Conservation (phyloP, 2,797 vertebrate genomes). For the Sebastes matsubarae region DNA sequence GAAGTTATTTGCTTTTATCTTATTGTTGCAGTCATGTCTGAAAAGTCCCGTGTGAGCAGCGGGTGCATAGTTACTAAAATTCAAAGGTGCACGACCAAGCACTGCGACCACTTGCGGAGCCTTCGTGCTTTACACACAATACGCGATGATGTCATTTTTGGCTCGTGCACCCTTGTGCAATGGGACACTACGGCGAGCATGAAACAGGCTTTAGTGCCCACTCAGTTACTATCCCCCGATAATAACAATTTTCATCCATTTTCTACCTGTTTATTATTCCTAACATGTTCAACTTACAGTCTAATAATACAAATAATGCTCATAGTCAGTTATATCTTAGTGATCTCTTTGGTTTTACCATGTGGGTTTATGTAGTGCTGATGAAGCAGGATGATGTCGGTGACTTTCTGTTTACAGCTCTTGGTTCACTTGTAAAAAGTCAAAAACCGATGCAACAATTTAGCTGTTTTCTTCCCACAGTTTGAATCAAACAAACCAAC, state of each 20-base stretch:
- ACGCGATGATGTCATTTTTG: no score
- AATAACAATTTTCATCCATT: not conserved
- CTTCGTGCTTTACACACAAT: no score
- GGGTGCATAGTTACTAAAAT: no score
- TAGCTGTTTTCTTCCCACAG: not conserved
- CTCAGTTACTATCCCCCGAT: no score
- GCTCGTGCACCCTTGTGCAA: rapidly evolving
- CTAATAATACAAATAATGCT: not conserved
- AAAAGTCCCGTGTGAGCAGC: no score
- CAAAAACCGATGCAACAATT: not conserved
- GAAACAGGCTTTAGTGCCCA: no score
- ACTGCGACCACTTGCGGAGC: no score
- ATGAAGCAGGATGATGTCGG: not conserved
- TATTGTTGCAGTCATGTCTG: no score
- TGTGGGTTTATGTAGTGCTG: not conserved
- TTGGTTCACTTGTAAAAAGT: not conserved
- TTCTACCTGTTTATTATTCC: not conserved
- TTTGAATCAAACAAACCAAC: not conserved
- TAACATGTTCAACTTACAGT: not conserved
- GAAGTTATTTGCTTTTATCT: no score
- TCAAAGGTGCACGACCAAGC: no score
- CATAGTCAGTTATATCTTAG: not conserved
- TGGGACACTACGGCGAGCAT: no score
- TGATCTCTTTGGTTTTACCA: not conserved
- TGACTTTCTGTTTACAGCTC: not conserved